Percentiles rank a stretch among this genome's conserved stretches.
phyloP scores from a whole-genome alignment of 1,140 invertebrate species.

The Lepeophtheirus salmonis region DNA sequence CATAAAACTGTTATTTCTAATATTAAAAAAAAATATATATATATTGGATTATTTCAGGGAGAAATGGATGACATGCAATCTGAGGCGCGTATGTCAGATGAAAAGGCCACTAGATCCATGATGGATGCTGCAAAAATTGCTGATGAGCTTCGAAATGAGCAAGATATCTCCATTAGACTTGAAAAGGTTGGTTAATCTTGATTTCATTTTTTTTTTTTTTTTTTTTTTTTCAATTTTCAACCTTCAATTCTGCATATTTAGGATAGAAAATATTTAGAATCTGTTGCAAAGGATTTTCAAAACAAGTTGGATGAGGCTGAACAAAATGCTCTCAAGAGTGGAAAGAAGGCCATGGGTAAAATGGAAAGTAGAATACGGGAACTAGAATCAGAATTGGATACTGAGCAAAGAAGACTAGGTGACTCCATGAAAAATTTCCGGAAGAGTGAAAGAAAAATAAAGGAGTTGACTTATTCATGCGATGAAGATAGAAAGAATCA shows the following conservation, averaged over 20 bases:
- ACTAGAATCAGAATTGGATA: constrained; percentile 89
- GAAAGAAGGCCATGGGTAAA: constrained; percentile 35
- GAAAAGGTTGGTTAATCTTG: constrained; percentile 59
- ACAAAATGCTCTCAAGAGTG: constrained; percentile 25
- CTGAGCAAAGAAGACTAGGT: constrained; percentile 89
- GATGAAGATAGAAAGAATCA: constrained; percentile 37
- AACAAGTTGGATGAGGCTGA: constrained; percentile 40
- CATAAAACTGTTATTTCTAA: constrained; percentile 16
- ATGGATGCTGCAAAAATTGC: constrained; percentile 89
- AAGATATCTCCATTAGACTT: constrained; percentile 90
- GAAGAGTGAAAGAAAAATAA: constrained; percentile 83
- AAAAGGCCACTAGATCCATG: constrained; percentile 93
- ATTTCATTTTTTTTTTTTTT: constrained; percentile 38
- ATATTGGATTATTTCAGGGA: constrained; percentile 38
- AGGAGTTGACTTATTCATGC: constrained; percentile 45
- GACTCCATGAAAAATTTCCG: constrained; percentile 88
- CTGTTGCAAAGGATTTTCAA: constrained; percentile 37
- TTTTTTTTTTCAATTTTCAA: constrained; percentile 33
- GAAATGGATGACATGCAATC: constrained; percentile 39
- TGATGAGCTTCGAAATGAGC: constrained; percentile 93
- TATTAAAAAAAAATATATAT: no score
- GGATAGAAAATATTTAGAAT: constrained; percentile 35
- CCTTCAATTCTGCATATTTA: no score
- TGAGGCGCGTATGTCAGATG: constrained; percentile 66
- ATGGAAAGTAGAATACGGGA: constrained; percentile 61